Evolutionary conservation across 2,888 invertebrate genomes (phyloP).

Genomic region (Anthoptus insignis): DNA sequence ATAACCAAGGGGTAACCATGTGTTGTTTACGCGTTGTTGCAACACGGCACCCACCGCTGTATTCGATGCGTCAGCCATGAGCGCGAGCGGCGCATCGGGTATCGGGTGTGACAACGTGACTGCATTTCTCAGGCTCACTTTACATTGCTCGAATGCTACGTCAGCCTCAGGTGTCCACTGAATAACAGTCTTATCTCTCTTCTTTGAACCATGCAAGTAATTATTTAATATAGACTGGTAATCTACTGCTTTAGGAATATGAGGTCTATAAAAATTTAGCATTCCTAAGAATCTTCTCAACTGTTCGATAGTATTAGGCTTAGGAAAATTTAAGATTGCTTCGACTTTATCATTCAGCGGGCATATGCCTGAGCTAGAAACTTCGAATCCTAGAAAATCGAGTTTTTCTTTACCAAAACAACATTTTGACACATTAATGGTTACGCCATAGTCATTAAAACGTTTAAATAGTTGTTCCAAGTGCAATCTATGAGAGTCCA

Average conservation of each 20-base stretch:
- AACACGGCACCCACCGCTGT: background rate
- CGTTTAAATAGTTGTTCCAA: background rate
- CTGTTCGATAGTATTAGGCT: background rate
- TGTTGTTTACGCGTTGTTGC: too few species aligned
- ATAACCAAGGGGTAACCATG: too few species aligned
- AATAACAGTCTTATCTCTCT: background rate
- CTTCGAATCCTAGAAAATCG: background rate
- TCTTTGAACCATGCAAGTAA: background rate
- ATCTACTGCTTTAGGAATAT: background rate
- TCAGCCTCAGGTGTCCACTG: background rate
- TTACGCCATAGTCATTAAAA: background rate
- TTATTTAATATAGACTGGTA: background rate
- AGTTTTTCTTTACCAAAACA: background rate
- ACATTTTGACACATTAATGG: background rate
- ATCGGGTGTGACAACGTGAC: background rate
- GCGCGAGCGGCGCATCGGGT: background rate
- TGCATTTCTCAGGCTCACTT: background rate
- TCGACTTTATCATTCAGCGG: background rate
- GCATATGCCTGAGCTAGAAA: background rate
- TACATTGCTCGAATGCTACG: background rate
- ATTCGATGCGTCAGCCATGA: background rate
- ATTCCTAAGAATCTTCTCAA: background rate
- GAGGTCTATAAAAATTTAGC: background rate
- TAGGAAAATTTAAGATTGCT: background rate
- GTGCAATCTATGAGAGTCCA: background rate